phyloP scores from a whole-genome alignment of 2,797 vertebrate genomes.

The Helostoma temminkii region DNA sequence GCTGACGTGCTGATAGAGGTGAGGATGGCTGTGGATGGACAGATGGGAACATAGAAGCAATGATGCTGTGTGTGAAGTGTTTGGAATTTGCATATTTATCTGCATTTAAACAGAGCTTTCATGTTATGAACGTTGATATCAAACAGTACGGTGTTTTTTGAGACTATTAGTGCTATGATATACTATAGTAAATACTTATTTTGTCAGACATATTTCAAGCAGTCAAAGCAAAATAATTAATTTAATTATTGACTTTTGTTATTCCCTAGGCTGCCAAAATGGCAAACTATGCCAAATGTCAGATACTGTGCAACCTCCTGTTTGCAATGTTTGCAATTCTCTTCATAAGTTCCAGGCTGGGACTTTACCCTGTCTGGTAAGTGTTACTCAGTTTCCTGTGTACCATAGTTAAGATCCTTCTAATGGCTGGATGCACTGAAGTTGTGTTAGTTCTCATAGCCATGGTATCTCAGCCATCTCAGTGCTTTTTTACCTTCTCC shows the following conservation, averaged over 20 bases:
- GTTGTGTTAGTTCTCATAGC: conserved; percentile 18
- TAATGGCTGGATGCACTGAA: conserved; percentile 6
- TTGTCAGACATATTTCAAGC: conserved; percentile 1
- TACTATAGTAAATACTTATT: background rate
- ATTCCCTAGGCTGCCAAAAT: conserved; percentile 96
- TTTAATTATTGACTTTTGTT: conserved; percentile 3
- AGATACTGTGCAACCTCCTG: conserved; percentile 95
- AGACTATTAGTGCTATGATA: background rate
- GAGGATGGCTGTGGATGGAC: conserved; percentile 60
- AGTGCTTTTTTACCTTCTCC: conserved; percentile 31
- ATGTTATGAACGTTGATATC: background rate
- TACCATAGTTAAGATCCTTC: conserved; percentile 11
- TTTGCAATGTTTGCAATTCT: conserved; percentile 95
- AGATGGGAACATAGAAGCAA: conserved; percentile 1
- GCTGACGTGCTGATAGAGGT: conserved; percentile 96
- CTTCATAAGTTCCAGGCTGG: conserved; percentile 96
- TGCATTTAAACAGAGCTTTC: conserved; percentile 9
- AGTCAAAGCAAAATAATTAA: background rate
- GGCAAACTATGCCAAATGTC: conserved; percentile 98
- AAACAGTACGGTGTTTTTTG: background rate
- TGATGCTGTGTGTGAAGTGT: conserved; percentile 24
- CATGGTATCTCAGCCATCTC: conserved; percentile 26
- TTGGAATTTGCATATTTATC: conserved; percentile 18
- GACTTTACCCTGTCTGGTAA: conserved; percentile 96
- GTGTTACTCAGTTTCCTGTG: conserved; percentile 68